Conservation (phyloP, 1,140 invertebrate species). For the Dysdera silvatica region DNA sequence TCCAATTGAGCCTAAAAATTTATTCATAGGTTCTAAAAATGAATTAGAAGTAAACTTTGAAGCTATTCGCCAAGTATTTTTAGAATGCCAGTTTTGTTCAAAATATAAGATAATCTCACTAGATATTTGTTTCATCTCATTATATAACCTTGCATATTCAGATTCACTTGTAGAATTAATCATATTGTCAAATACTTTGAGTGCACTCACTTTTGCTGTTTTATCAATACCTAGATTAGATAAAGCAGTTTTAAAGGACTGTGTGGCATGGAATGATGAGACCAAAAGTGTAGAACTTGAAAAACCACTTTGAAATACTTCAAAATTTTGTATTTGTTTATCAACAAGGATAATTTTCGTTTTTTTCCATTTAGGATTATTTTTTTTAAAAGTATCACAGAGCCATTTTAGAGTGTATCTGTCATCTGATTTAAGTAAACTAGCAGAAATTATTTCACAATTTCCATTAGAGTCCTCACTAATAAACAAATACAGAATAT, state of each 20-base stretch:
- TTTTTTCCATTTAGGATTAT: constrained; percentile 10
- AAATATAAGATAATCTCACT: not conserved
- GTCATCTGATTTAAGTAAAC: not conserved
- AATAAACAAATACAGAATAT: constrained; percentile 6
- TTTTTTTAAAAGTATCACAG: constrained; percentile 14
- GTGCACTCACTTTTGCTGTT: not conserved
- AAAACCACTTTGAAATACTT: not conserved
- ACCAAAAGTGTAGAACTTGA: not conserved
- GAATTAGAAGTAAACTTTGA: not conserved
- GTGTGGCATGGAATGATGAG: constrained; percentile 9
- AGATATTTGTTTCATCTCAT: not conserved
- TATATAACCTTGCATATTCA: not conserved
- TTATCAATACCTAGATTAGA: not conserved
- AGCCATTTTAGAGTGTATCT: not conserved
- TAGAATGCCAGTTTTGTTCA: not conserved
- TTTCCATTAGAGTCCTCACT: constrained; percentile 6
- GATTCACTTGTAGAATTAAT: constrained; percentile 7
- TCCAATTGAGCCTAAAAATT: not conserved
- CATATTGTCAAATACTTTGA: constrained; percentile 9
- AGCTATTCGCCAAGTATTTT: constrained; percentile 1
- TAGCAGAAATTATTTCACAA: constrained; percentile 7
- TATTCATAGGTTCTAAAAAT: constrained; percentile 13
- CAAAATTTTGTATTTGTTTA: not conserved
- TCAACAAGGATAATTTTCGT: not conserved
- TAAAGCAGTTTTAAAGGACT: constrained; percentile 9